Percentiles rank a stretch among this genome's conserved stretches.
Evolutionary conservation across 2,888 invertebrate species (phyloP).

Genomic region (Nomada fabriciana): DNA sequence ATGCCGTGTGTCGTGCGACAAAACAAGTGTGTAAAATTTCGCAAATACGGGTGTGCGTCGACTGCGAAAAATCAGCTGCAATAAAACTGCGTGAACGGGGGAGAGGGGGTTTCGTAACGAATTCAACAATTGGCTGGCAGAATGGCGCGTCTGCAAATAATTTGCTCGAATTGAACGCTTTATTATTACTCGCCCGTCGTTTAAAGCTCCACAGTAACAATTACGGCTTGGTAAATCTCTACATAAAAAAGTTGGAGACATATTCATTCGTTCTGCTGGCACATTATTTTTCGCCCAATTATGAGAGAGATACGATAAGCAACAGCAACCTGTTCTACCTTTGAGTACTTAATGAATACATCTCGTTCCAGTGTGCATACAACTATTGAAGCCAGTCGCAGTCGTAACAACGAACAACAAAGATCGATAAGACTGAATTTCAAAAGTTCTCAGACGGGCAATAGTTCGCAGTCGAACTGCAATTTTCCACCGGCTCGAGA

Average conservation of each 20-base stretch:
- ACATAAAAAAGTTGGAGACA: not conserved
- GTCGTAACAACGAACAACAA: too few species aligned
- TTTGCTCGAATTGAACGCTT: conserved; percentile 38
- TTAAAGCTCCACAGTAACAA: conserved; percentile 27
- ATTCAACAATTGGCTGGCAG: conserved; percentile 39
- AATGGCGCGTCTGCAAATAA: conserved; percentile 46
- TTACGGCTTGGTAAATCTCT: not conserved
- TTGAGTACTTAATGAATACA: too few species aligned
- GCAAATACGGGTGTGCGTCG: conserved; percentile 32
- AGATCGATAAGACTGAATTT: too few species aligned
- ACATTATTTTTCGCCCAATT: not conserved
- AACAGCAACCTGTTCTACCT: not conserved
- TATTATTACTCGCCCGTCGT: conserved; percentile 38
- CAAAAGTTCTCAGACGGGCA: too few species aligned
- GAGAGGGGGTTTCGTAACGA: conserved; percentile 12
- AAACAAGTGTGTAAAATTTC: conserved; percentile 41
- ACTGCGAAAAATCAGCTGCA: conserved; percentile 26
- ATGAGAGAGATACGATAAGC: conserved; percentile 3
- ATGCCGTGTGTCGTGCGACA: conserved; percentile 10
- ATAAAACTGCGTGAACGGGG: conserved; percentile 31
- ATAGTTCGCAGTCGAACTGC: too few species aligned
- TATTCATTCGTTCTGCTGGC: not conserved
- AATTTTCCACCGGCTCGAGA: too few species aligned
- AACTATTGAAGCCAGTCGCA: not conserved
- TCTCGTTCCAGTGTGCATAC: too few species aligned